Conservation (phyloP, 2,888 invertebrate genomes). For the Lymantria monacha region DNA sequence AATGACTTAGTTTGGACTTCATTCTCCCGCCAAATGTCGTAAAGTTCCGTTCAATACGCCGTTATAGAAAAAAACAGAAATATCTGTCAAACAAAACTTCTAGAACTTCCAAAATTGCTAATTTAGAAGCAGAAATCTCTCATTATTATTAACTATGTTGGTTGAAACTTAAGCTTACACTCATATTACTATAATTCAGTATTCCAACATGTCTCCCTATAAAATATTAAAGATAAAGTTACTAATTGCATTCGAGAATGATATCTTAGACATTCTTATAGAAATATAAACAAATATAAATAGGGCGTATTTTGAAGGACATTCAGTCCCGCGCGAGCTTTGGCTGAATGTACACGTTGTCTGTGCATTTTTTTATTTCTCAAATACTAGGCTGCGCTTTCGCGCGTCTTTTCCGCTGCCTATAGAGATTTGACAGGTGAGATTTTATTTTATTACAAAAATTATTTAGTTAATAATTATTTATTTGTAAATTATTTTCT, state of each 20-base stretch:
- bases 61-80: too few relatives aligned
- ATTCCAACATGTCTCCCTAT: too few relatives aligned
- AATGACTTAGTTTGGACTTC: too few relatives aligned
- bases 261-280: not conserved
- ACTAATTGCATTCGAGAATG: not conserved
- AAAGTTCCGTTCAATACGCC: too few relatives aligned
- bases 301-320: slow-evolving; percentile 4
- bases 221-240: not conserved
- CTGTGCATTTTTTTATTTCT: slow-evolving; percentile 5
- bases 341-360: slow-evolving; percentile 10
- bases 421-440: slow-evolving; percentile 15
- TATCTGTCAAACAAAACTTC: too few relatives aligned
- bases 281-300: slow-evolving; percentile 12
- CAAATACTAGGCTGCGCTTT: slow-evolving; percentile 8
- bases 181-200: too few relatives aligned
- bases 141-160: too few relatives aligned
- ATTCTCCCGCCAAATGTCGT: too few relatives aligned
- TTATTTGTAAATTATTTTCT: not conserved
- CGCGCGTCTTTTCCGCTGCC: slow-evolving; percentile 17
- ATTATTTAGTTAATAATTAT: too few relatives aligned
- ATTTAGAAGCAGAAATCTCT: too few relatives aligned
- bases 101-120: too few relatives aligned
- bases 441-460: not conserved
- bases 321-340: slow-evolving; percentile 14
- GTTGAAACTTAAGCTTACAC: too few relatives aligned